These are phyloP conservation scores for Crenichthys baileyi DNA, from an alignment of 2,797 vertebrate genomes.

Conservation along the genomic window DNA sequence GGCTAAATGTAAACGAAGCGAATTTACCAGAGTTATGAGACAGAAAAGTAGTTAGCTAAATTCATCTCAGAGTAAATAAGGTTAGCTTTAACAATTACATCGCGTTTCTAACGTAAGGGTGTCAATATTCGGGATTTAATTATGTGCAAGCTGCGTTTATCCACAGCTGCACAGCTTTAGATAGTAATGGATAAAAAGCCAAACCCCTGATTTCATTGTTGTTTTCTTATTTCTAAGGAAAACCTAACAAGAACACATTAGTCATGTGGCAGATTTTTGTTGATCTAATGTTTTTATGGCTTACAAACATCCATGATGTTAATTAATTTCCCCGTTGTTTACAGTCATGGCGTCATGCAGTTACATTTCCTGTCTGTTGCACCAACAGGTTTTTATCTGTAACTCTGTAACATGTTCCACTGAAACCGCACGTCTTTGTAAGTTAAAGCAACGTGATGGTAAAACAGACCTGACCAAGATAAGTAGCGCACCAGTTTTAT, in stretches of 20 bases:
- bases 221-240: background rate
- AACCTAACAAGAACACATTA: background rate
- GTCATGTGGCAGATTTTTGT: background rate
- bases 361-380: conserved; percentile 42
- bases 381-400: background rate
- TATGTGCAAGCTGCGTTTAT: background rate
- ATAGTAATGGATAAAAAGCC: conserved; percentile 2
- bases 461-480: background rate
- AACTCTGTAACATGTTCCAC: background rate
- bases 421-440: background rate
- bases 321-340: conserved; percentile 27
- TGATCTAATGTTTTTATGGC: background rate
- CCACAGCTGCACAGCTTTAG: background rate
- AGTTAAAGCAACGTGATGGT: background rate
- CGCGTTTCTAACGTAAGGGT: rapidly evolving
- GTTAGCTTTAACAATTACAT: no score
- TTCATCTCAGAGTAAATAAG: background rate
- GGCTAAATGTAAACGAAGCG: background rate
- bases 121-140: background rate
- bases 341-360: conserved; percentile 8
- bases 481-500: background rate
- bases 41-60: conserved; percentile 7
- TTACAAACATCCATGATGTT: background rate
- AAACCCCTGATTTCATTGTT: background rate
- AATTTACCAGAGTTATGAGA: conserved; percentile 43